Base-by-base conservation (phyloP, 2,888 invertebrate genomes). In the Balanococcus diminutus region DNA sequence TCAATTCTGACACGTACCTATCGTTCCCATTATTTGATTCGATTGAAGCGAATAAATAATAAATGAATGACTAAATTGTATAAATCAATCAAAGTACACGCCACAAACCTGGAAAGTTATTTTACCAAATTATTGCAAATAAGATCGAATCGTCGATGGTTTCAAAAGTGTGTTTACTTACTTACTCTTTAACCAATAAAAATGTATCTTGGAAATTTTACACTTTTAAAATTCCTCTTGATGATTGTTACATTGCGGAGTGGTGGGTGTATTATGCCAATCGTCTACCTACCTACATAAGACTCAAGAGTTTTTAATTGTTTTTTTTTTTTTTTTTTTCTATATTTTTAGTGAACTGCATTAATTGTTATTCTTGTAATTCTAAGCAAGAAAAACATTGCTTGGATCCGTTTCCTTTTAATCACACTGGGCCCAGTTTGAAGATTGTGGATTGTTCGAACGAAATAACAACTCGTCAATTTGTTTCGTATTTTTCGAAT, bases 321-420 rank as follows among this genome's bases (percentile, higher is more conserved):
- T 14, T 2, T 42, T 9, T 51, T 51, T 9, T 51, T 16, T 1
- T 28, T 28, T 25, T 31, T 42, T 42, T 8, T 22, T n/a, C n/a
- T n/a, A n/a, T n/a, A n/a, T n/a, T 25, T 51, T 51, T 11, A 46
- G 51, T 8, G 2, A 28, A 28, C 28, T 28, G 22, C 31, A 31
- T 82, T n/a, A 82, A 56, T 25, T 82, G 82, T 82, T 46, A 46
- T n/a, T 28, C 56, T 16, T 82, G 82, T 31, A 28, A 56, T 56
- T 82, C 82, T 5, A 56, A 56, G 31, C 22, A n/a, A n/a, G 82
- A 82, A 0, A 82, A 56, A 31, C 4, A 56, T n/a, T 82, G 82
- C 25, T 39, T 32, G 31, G 82, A 82, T 82, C 56, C 56, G 4
- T 46, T 82, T 19, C 14, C 19, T 19, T 28, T 3, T n/a, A 82